A percentile compares a stretch with the other conserved stretches of the same genome.
Conservation (phyloP, 2,888 invertebrate genomes). For the Dasysyrphus tricinctus region DNA sequence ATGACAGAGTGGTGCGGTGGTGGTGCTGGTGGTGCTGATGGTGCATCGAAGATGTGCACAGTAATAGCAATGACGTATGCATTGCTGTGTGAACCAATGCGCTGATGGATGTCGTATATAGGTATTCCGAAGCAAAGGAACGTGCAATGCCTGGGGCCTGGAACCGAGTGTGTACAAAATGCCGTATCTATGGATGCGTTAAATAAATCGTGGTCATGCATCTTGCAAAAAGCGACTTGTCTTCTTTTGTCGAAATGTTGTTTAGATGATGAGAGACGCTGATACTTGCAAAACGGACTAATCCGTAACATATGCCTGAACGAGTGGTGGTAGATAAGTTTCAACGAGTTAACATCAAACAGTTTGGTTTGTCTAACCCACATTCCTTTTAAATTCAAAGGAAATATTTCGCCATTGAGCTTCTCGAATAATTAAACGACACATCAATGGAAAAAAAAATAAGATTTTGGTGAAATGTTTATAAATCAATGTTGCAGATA, state of each 20-base stretch:
- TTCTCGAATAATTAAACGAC: background rate
- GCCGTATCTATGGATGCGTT: constrained; percentile 38
- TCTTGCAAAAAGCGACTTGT: constrained; percentile 21
- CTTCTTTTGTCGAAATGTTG: constrained; percentile 20
- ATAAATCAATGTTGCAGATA: background rate
- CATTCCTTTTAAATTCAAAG: background rate
- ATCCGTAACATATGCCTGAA: constrained; percentile 34
- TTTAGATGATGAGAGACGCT: constrained; percentile 17
- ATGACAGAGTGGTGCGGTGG: constrained; percentile 45
- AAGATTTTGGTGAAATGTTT: background rate
- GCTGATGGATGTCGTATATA: constrained; percentile 36
- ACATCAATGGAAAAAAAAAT: background rate
- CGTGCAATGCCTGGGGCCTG: background rate
- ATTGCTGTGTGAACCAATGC: constrained; percentile 39
- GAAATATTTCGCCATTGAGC: background rate
- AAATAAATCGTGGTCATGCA: constrained; percentile 41
- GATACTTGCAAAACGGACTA: constrained; percentile 22
- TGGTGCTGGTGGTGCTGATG: background rate
- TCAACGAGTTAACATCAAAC: constrained; percentile 25
- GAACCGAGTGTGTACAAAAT: too few species aligned
- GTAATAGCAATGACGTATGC: constrained; percentile 47
- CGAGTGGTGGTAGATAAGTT: constrained; percentile 16
- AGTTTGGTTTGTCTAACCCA: background rate
- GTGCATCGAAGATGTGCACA: constrained; percentile 19
- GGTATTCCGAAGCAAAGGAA: background rate